Percentiles rank a stretch among this genome's conserved stretches.
Conservation (phyloP, 1,140 invertebrate species). For the Neomicropteryx cornuta region DNA sequence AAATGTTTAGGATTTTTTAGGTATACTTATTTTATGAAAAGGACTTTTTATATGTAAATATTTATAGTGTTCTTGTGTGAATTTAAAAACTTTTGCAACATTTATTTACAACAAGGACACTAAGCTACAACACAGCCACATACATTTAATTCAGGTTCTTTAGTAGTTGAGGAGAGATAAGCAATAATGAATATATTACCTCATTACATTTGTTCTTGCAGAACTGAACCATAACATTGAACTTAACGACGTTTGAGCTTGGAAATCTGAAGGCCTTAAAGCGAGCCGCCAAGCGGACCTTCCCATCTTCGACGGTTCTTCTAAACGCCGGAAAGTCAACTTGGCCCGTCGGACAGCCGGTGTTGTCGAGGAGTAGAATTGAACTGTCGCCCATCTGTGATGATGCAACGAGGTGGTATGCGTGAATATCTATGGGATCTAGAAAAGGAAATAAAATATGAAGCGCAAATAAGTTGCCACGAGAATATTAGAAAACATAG, state of each 20-base stretch:
- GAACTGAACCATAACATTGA: conserved; percentile 57
- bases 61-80: too few species aligned
- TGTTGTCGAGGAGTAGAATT: conserved; percentile 44
- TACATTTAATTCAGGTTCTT: too few species aligned
- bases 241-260: conserved; percentile 52
- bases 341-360: conserved; percentile 50
- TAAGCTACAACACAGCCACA: too few species aligned
- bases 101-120: too few species aligned
- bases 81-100: too few species aligned
- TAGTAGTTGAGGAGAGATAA: too few species aligned
- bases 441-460: background rate
- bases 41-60: too few species aligned
- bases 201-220: conserved; percentile 47
- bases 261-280: conserved; percentile 64
- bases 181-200: too few species aligned
- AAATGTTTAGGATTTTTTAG: too few species aligned
- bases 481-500: too few species aligned
- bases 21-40: too few species aligned
- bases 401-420: conserved; percentile 40
- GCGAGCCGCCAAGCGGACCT: conserved; percentile 32
- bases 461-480: too few species aligned
- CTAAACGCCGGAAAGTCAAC: conserved; percentile 38
- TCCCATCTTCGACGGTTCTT: conserved; percentile 27
- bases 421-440: conserved; percentile 32
- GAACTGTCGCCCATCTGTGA: conserved; percentile 37